Base-by-base conservation (phyloP, 2,113 vertebrate genomes). In the Pyrgilauda ruficollis region DNA sequence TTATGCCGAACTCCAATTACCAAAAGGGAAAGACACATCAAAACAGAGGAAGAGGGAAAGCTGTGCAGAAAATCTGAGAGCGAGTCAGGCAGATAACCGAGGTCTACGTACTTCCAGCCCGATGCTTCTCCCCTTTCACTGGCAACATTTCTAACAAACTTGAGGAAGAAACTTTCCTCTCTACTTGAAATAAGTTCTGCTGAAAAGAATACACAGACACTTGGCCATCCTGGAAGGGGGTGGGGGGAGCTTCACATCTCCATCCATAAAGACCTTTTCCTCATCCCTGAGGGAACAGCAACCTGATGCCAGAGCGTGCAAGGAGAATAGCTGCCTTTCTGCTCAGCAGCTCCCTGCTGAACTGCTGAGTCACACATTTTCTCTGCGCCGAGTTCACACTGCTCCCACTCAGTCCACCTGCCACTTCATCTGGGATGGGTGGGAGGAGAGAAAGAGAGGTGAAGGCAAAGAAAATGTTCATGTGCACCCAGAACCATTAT, bases 391-490 rank as follows among this genome's bases (percentile, higher is more conserved):
- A 82, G 86, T 95, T 97, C 95, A 94, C 94, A 96, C 81, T 93
- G 96, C 94, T 92, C 97, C 97, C 96, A 97, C 97, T 94, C 97
- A 95, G 91, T 96, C 95, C 97, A 96, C 95, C 97, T 97, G 96
- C 88, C 94, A 95, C 87, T 95, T 96, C 95, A 94, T 94, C 89
- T 97, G 97, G 92, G 89, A 82, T 82, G 66, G 93, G 96, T 94
- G 62, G 95, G 93, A 95, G 87, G 84, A 91, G 46, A 94, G 89
- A 96, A 93, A 74, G 59, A 93, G 80, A 94, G 91, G 90, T 86
- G 78, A 97, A 96, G 75, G 64, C 27, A 75, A 53, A 94, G 90
- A 92, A 96, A 95, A 91, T 3, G 28, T 88, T 97, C 81, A 27
- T 68, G 46, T 68, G 95, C 83, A 87, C 58, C 69, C 92, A 84